Evolutionary conservation across 2,888 invertebrate genomes (phyloP).

Genomic region (Nasonovia ribisnigri): DNA sequence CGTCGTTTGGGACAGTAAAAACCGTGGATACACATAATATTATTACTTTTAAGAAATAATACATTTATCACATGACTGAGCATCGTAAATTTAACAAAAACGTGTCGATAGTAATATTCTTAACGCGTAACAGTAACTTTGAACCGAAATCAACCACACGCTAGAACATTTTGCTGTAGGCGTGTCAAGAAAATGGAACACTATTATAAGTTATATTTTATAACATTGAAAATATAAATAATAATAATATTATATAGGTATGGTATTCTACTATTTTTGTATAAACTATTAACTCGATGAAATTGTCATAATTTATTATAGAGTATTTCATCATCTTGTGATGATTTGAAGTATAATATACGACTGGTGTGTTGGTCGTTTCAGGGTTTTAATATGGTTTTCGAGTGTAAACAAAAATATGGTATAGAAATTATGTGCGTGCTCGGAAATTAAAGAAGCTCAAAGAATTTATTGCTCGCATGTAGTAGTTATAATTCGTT

Average conservation of each 20-base stretch:
- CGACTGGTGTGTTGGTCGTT: neutral
- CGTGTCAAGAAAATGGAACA: neutral
- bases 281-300: neutral
- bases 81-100: neutral
- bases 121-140: neutral
- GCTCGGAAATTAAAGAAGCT: neutral
- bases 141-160: neutral
- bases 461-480: neutral
- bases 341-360: neutral
- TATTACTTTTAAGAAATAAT: neutral
- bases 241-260: neutral
- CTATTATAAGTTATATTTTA: neutral
- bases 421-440: neutral
- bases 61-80: neutral
- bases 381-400: neutral
- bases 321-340: neutral
- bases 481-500: slow-evolving; percentile 26
- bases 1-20: neutral
- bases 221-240: neutral
- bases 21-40: neutral
- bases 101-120: neutral
- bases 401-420: neutral
- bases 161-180: neutral
- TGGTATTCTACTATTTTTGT: neutral
- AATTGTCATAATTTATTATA: neutral